Conservation (phyloP, 2,113 vertebrate species). For the Pygoscelis antarcticus region DNA sequence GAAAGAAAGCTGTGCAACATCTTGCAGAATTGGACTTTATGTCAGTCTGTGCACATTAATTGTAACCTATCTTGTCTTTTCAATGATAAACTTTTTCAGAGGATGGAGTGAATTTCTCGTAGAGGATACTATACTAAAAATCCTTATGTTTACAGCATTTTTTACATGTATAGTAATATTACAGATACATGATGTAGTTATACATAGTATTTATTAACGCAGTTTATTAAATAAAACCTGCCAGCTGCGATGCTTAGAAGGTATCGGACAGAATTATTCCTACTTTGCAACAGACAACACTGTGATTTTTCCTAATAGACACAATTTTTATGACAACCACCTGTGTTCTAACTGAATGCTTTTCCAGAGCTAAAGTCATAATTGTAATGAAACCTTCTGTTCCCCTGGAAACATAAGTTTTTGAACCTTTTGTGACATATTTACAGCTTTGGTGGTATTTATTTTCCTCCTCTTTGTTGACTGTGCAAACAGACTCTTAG, state of each 20-base stretch:
- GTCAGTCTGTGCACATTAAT: background rate
- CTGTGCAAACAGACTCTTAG: background rate
- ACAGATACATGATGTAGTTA: background rate
- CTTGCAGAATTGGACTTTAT: background rate
- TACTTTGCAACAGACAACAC: constrained; percentile 29
- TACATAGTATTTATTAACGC: background rate
- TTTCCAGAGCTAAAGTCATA: constrained; percentile 27
- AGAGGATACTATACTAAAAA: background rate
- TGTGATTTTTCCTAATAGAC: constrained; percentile 3
- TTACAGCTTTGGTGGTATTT: background rate
- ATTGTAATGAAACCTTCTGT: constrained; percentile 25
- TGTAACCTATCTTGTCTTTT: background rate
- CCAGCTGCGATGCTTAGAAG: background rate
- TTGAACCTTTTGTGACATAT: background rate
- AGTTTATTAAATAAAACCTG: constrained; percentile 5
- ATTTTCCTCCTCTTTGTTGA: constrained; percentile 12
- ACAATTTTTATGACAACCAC: constrained; percentile 33
- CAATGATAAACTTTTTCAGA: background rate
- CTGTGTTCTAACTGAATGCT: constrained; percentile 9
- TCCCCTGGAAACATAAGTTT: constrained; percentile 4
- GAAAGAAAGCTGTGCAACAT: background rate
- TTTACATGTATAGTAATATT: background rate
- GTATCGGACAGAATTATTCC: background rate
- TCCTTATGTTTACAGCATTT: background rate
- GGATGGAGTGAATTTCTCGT: background rate